Percentiles rank a stretch among this genome's conserved stretches.
Conservation (phyloP, 2,797 vertebrate species). For the Avahi laniger region DNA sequence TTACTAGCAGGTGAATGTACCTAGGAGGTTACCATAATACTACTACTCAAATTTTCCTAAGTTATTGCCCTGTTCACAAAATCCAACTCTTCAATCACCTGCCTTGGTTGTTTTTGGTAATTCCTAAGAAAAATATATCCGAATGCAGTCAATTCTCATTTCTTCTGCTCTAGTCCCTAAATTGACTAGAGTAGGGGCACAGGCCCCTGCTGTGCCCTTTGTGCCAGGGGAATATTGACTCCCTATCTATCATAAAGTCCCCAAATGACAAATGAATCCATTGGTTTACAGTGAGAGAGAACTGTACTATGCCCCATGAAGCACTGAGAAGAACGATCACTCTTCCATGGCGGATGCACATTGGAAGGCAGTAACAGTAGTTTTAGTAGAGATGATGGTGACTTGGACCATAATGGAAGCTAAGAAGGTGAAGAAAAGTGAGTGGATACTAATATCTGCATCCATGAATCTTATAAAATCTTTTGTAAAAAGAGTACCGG, state of each 20-base stretch:
- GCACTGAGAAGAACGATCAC: neutral
- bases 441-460: neutral
- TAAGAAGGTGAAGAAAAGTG: neutral
- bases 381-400: neutral
- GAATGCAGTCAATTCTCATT: neutral
- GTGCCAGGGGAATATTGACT: neutral
- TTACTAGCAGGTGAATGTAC: neutral
- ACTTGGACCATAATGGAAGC: neutral
- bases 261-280: neutral
- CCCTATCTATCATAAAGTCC: neutral
- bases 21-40: neutral
- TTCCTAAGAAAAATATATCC: neutral
- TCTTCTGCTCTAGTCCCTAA: neutral
- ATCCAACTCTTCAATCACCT: neutral
- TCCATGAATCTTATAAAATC: neutral
- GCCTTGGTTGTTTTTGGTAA: neutral
- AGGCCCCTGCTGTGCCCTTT: accelerated
- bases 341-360: neutral
- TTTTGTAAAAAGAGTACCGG: neutral
- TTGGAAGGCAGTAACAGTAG: neutral
- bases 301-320: accelerated
- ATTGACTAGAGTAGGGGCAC: neutral
- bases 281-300: neutral
- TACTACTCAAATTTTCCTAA: neutral
- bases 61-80: neutral